phyloP scores from a whole-genome alignment of 1,140 invertebrate genomes.

The Cyclargus thomasi region DNA sequence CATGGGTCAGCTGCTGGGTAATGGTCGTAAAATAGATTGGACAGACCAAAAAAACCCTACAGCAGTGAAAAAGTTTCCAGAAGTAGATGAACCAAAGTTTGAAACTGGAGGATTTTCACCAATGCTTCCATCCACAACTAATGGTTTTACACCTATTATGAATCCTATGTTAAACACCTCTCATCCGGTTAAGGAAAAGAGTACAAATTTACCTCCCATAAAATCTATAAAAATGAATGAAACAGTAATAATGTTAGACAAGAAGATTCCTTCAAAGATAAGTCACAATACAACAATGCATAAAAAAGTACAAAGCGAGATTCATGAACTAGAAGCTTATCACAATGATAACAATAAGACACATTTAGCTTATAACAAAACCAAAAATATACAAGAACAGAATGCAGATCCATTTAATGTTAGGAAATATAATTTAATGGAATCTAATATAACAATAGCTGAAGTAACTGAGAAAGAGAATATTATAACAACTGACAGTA shows the following conservation, averaged over 20 bases:
- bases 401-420: conserved; percentile 49
- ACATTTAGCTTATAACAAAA: conserved; percentile 60
- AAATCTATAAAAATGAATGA: conserved; percentile 37
- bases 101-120: conserved; percentile 85
- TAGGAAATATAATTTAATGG: conserved; percentile 62
- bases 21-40: conserved; percentile 67
- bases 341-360: conserved; percentile 55
- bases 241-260: conserved; percentile 32
- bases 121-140: conserved; percentile 79
- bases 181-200: conserved; percentile 23
- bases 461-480: conserved; percentile 62
- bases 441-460: conserved; percentile 59
- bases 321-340: conserved; percentile 60
- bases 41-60: conserved; percentile 50
- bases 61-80: conserved; percentile 61
- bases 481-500: conserved; percentile 66
- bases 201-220: conserved; percentile 27
- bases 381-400: conserved; percentile 62
- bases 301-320: conserved; percentile 61
- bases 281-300: conserved; percentile 47
- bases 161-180: conserved; percentile 65
- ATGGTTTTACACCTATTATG: conserved; percentile 82
- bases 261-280: conserved; percentile 35
- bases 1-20: conserved; percentile 79
- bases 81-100: conserved; percentile 78